Evolutionary conservation across 1,140 invertebrate species (phyloP), one percentile per base, ranked within the genome.

Genomic region (Piezodorus guildinii): DNA sequence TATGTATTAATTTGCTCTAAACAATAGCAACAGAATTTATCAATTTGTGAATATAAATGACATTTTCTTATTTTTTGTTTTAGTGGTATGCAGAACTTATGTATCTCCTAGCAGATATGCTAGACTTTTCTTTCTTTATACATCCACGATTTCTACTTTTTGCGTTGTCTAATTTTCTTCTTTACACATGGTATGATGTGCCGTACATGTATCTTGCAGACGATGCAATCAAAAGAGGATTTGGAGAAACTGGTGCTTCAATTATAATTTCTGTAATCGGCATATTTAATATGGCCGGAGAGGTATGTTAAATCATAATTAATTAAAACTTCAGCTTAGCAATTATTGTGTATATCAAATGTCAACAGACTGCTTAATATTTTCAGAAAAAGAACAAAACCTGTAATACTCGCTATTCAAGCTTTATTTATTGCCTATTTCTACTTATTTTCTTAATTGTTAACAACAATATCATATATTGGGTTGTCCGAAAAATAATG

Each of bases 141-240:
- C 86, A 88, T 72, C 77, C 83, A 0, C 80, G 80, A 51, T 91
- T 88, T 74, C 74, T 88, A n/a, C 74, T 91, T 34, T 91, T 91
- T 75, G 83, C 87, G 14, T 73, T 92, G 15, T 91, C 88, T 49
- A 93, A 92, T 75, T 90, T 91, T 72, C 77, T 92, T 3, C 77
- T 93, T 51, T 91, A 92, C 76, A 85, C 85, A 54, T 93, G 88
- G 86, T 91, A 91, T 74, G 88, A 92, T 74, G 87, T 91, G 39
- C 88, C 88, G 25, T 92, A 93, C 72, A 85, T 93, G 63, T 93
- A 91, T 75, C 79, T 92, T 59, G 82, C 85, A 16, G 88, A 91
- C 72, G 80, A 86, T 71, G 86, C 86, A 12, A 82, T 81, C 64
- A 81, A 81, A 68, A 79, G 83, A 74, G 85, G 85, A n/a, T 84